phyloP scores from a whole-genome alignment of 2,888 invertebrate species.

The Sipha maydis region DNA sequence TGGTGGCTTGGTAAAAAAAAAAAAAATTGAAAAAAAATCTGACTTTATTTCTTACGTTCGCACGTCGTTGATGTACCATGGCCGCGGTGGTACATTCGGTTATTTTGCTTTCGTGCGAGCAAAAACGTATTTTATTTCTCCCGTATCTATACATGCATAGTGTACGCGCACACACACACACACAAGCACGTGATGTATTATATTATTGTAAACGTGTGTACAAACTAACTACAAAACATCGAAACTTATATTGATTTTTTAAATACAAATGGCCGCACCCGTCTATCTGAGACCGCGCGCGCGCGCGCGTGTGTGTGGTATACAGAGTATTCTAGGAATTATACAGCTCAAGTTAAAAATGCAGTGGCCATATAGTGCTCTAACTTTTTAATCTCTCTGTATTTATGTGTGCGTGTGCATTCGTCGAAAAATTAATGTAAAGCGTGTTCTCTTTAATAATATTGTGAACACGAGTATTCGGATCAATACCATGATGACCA shows the following conservation, averaged over 20 bases:
- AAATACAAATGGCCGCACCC: slow-evolving; percentile 10
- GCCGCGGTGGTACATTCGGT: neutral
- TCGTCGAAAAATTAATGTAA: too few relatives aligned
- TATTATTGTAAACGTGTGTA: neutral
- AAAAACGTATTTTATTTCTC: slow-evolving; percentile 11
- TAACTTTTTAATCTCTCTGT: too few relatives aligned
- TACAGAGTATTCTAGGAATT: too few relatives aligned
- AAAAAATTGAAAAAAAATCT: slow-evolving; percentile 7
- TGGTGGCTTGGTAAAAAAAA: slow-evolving; percentile 20
- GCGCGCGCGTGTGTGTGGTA: neutral
- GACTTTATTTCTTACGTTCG: neutral
- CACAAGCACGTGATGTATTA: neutral
- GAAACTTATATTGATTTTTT: slow-evolving; percentile 24
- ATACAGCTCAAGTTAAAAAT: too few relatives aligned
- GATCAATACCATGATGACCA: too few relatives aligned
- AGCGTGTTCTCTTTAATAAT: too few relatives aligned
- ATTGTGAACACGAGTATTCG: too few relatives aligned
- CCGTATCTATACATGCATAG: neutral
- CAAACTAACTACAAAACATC: neutral
- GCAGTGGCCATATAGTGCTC: too few relatives aligned
- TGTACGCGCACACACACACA: neutral
- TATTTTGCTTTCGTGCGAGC: slow-evolving; percentile 10
- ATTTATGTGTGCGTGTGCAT: too few relatives aligned
- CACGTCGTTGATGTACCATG: neutral
- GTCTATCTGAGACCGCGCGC: neutral